These are phyloP conservation scores for Grus americana DNA, from an alignment of 2,113 vertebrate species.

Conservation along the genomic window DNA sequence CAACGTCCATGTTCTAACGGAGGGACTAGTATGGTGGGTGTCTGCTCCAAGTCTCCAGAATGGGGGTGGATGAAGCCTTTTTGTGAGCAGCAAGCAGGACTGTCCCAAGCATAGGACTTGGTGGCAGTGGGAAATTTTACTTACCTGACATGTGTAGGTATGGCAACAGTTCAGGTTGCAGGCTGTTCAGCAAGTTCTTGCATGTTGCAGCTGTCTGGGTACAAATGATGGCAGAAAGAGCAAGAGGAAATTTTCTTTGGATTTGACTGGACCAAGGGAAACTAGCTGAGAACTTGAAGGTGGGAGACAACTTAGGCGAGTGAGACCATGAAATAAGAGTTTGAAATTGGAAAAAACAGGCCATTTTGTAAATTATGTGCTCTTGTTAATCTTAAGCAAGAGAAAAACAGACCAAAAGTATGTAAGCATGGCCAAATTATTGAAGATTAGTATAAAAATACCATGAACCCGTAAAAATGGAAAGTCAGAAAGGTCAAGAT, in stretches of 20 bases:
- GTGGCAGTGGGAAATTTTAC: neutral
- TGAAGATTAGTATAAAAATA: neutral
- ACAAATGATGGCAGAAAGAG: neutral
- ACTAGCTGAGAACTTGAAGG: neutral
- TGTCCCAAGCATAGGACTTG: neutral
- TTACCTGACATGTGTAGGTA: neutral
- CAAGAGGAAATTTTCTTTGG: neutral
- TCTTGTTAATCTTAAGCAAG: neutral
- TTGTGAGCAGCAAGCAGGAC: neutral
- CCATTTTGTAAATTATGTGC: neutral
- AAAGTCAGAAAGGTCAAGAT: neutral
- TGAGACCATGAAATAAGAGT: neutral
- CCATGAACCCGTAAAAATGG: neutral
- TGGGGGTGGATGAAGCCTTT: neutral
- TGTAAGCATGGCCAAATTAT: neutral
- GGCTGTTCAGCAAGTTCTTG: neutral
- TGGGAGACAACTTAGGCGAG: neutral
- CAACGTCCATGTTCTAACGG: rapidly evolving
- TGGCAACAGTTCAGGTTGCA: rapidly evolving
- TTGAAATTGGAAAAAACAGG: neutral
- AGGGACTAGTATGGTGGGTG: neutral
- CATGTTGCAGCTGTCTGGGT: neutral
- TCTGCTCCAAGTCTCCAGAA: neutral
- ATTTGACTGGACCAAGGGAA: neutral
- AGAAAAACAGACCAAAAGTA: neutral